These are phyloP conservation scores for Chelon labrosus DNA, from an alignment of 2,797 vertebrate species.

Conservation along the genomic window DNA sequence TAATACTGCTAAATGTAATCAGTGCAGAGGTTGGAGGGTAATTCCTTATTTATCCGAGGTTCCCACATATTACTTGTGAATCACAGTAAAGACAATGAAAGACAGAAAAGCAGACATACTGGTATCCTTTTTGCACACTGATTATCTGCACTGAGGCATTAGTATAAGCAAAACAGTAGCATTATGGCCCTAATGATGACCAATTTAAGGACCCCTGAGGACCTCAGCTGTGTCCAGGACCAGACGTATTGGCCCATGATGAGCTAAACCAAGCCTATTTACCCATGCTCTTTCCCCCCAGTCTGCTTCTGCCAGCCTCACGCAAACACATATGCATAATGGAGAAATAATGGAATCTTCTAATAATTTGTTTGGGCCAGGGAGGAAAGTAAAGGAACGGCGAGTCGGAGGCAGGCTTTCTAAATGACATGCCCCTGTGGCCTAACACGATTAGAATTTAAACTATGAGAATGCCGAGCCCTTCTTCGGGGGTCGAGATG, in stretches of 20 bases:
- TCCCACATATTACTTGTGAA: slow-evolving; percentile 16
- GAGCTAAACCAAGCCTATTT: slow-evolving; percentile 83
- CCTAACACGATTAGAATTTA: slow-evolving; percentile 87
- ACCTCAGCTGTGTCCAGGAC: slow-evolving; percentile 83
- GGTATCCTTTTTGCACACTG: slow-evolving; percentile 47
- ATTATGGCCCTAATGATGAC: slow-evolving; percentile 83
- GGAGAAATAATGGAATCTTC: slow-evolving; percentile 87
- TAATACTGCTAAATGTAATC: slow-evolving; percentile 15
- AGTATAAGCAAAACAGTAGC: slow-evolving; percentile 72
- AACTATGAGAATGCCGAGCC: slow-evolving; percentile 76
- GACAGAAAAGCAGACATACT: slow-evolving; percentile 34
- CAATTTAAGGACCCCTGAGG: slow-evolving; percentile 79
- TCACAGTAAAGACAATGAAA: slow-evolving; percentile 30
- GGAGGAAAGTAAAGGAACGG: slow-evolving; percentile 60
- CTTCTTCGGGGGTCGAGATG: slow-evolving; percentile 74
- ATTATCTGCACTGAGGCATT: slow-evolving; percentile 60
- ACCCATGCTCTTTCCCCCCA: slow-evolving; percentile 65
- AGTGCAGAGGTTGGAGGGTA: slow-evolving; percentile 27
- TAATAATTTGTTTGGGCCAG: slow-evolving; percentile 85
- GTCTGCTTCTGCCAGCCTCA: slow-evolving; percentile 64
- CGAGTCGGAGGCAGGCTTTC: slow-evolving; percentile 66
- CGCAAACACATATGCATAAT: slow-evolving; percentile 88
- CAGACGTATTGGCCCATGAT: slow-evolving; percentile 84
- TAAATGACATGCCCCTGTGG: slow-evolving; percentile 85
- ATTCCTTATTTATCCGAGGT: slow-evolving; percentile 34